phyloP scores from a whole-genome alignment of 2,888 invertebrate genomes.

The Eristalis tenax region DNA sequence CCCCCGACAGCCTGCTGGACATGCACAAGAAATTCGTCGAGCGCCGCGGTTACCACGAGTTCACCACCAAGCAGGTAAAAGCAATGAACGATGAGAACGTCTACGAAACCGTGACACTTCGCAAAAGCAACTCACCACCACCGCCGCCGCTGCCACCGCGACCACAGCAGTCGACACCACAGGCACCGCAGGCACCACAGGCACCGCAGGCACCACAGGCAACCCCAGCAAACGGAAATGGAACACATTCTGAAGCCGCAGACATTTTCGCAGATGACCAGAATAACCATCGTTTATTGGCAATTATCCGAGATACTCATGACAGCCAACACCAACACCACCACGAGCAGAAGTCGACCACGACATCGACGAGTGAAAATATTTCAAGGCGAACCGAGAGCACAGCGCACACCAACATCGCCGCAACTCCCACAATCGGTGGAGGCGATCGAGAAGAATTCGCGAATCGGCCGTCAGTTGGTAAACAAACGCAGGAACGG shows the following conservation, averaged over 20 bases:
- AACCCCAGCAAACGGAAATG: constrained; percentile 63
- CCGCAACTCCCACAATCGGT: constrained; percentile 57
- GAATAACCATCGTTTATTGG: constrained; percentile 84
- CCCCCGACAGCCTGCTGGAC: constrained; percentile 85
- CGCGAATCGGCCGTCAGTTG: constrained; percentile 55
- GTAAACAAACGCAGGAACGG: constrained; percentile 65
- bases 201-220: neutral
- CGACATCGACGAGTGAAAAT: constrained; percentile 78
- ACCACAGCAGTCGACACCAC: constrained; percentile 72
- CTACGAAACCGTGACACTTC: constrained; percentile 76
- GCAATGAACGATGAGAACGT: constrained; percentile 76
- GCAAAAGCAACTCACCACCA: constrained; percentile 78
- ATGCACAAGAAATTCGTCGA: constrained; percentile 87
- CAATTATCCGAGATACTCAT: constrained; percentile 83
- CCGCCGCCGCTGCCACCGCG: constrained; percentile 77
- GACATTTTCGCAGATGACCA: constrained; percentile 73
- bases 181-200: neutral
- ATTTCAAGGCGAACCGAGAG: constrained; percentile 77
- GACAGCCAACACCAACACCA: constrained; percentile 66
- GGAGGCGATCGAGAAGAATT: constrained; percentile 52
- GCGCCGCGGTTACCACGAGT: constrained; percentile 84
- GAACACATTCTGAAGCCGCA: constrained; percentile 73
- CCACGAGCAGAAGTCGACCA: constrained; percentile 34
- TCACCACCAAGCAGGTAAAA: constrained; percentile 76
- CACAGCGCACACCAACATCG: constrained; percentile 64